Conservation (phyloP, 2,113 vertebrate genomes). For the Herpailurus yagouaroundi region DNA sequence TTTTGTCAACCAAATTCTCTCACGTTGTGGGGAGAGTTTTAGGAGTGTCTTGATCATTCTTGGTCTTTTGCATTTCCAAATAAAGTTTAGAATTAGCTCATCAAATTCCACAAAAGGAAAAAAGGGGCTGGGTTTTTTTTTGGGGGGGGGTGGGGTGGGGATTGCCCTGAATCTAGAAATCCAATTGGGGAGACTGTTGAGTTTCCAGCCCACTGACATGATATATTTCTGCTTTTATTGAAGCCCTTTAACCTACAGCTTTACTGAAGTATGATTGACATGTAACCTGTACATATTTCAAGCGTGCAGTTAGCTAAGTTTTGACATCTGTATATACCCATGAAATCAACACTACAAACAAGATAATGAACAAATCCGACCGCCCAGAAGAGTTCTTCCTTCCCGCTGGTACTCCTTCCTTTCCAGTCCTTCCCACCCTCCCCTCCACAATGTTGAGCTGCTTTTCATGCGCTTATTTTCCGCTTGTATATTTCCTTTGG, state of each 20-base stretch:
- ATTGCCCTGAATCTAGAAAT: slow-evolving; percentile 48
- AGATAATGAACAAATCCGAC: not conserved
- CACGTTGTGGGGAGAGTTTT: not conserved
- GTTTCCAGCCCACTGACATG: slow-evolving; percentile 52
- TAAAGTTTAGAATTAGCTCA: slow-evolving; percentile 59
- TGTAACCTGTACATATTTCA: not conserved
- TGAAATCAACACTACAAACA: not conserved
- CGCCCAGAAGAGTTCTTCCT: not conserved
- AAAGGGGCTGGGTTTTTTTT: slow-evolving; percentile 38
- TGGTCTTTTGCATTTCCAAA: slow-evolving; percentile 2
- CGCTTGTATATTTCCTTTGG: not conserved
- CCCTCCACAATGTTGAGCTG: not conserved
- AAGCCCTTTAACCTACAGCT: slow-evolving; percentile 22
- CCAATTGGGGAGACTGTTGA: not conserved
- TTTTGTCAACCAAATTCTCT: slow-evolving; percentile 13
- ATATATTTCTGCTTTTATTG: slow-evolving; percentile 50
- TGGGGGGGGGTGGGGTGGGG: not conserved
- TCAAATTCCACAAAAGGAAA: slow-evolving; percentile 4
- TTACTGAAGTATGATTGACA: slow-evolving; percentile 19
- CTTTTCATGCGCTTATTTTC: not conserved
- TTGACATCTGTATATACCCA: not conserved
- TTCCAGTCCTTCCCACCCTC: too few species aligned
- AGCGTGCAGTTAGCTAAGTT: not conserved
- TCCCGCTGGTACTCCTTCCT: not conserved
- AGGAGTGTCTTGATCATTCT: slow-evolving; percentile 15